Evolutionary conservation across 2,113 vertebrate genomes (phyloP).

Genomic region (Bostrychus sinensis): DNA sequence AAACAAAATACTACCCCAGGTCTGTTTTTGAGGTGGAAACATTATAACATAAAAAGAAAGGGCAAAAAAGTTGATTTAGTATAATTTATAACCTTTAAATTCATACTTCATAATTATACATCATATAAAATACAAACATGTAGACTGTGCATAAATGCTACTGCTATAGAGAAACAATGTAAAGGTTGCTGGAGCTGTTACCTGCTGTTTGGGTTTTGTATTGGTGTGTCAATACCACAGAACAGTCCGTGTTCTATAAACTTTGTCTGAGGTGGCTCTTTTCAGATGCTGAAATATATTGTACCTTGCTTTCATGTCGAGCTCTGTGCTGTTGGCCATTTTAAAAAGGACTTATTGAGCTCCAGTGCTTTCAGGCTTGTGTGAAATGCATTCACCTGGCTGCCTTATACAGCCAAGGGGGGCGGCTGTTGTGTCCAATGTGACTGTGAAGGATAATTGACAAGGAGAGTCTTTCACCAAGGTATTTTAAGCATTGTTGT

Average conservation of each 20-base stretch:
- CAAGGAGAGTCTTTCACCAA: slow-evolving; percentile 44
- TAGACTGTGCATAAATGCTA: neutral
- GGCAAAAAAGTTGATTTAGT: no score
- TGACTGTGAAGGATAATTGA: slow-evolving; percentile 68
- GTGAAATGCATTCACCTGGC: slow-evolving; percentile 50
- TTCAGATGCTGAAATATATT: slow-evolving; percentile 34
- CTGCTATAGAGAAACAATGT: slow-evolving; percentile 5
- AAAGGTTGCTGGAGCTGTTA: slow-evolving; percentile 1
- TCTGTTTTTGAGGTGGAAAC: no score
- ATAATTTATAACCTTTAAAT: no score
- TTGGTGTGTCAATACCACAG: slow-evolving; percentile 30
- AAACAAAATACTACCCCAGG: no score
- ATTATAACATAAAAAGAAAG: no score
- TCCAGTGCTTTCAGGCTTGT: slow-evolving; percentile 43
- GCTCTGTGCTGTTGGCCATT: slow-evolving; percentile 49
- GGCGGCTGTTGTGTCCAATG: slow-evolving; percentile 46
- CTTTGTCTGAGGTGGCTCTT: slow-evolving; percentile 32
- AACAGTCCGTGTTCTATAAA: slow-evolving; percentile 23
- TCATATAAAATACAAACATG: neutral
- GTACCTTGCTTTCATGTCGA: slow-evolving; percentile 36
- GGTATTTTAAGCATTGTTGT: slow-evolving; percentile 45
- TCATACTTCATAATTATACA: no score
- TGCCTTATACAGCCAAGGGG: slow-evolving; percentile 44
- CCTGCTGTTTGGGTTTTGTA: slow-evolving; percentile 37
- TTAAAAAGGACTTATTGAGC: slow-evolving; percentile 38